Evolutionary conservation across 2,113 vertebrate genomes (phyloP), one percentile per base, ranked within the genome.

Genomic region (Ardeotis arabs): DNA sequence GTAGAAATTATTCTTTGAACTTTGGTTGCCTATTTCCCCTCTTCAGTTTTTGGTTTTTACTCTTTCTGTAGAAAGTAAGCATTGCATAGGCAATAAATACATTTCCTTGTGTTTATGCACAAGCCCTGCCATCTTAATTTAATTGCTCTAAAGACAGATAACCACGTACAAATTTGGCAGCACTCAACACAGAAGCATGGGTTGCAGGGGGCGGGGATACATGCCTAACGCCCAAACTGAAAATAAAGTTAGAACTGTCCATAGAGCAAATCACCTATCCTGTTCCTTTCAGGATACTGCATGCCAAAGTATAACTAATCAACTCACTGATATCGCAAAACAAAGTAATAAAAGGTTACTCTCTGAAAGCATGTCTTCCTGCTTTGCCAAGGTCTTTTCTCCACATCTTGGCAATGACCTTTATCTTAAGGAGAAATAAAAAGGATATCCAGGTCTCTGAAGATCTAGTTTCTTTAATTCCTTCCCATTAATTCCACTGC

Each of bases 181-280:
- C n/a, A 29, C 20, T 56, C 33, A 68, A 35, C 11, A 39, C 10
- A 73, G 14, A 84, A 74, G 6, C 22, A 47, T 47, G 12, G 5
- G 14, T 2, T n/a, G 12, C 41, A 1, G 10, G 3, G 4, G 6
- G 14, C 2, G 4, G 16, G 9, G 58, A 17, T 18, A 33, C 14
- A 24, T 15, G 13, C 14, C 20, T 56, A 24, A 21, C 9, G 45
- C 22, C 21, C 60, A 89, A 33, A 59, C 2, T 73, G 12, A 49
- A 81, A 81, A 14, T 59, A 33, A 37, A 84, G 14, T 50, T 73
- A 68, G 25, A 88, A 27, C 6, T 47, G 20, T 37, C 39, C 8
- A 2, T 21, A 60, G 35, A 80, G 68, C 3, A 35, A 8, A 60
- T 31, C 27, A 35, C 6, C 14, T 68, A 7, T 50, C 19, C 45